Evolutionary conservation across 2,888 invertebrate genomes (phyloP), one percentile per base, ranked within the genome.

Genomic region (Rhamphomyia laevipes): DNA sequence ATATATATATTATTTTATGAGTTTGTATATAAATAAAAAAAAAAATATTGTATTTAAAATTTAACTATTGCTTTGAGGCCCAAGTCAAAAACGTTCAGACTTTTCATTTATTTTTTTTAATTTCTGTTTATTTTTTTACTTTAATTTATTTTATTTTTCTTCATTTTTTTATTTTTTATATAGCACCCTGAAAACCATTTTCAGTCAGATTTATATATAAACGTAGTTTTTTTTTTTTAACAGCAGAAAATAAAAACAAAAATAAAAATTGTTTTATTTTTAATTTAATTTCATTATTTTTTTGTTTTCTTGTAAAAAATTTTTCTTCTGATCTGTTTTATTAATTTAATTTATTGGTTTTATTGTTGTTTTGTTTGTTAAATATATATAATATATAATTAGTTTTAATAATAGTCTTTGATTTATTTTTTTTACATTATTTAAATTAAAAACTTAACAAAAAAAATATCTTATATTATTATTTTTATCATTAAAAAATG

Each of bases 131-230:
- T 11, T 17, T 9, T 16, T 38, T 38, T 38, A 17, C 30, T 48
- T 51, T 33, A 21, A 33, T 38, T 12, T 49, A 41, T 43, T 43
- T 43, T 44, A 30, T 40, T 51, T 42, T 47, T 46, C 42, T 41
- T 50, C 46, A 51, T 49, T 45, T 45, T 45, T 52, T 50, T 50
- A 41, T 51, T 55, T 52, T 54, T 54, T 52, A 49, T 62, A 54
- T 68, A 68, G 69, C 69, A 68, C 69, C 67, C 67, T 68, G 68
- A 68, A 68, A 68, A 68, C 66, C 59, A 64, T 66, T 68, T 67
- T 65, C 67, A 68, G 63, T 64, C 63, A 62, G 62, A 63, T 63
- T 62, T 53, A 42, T 42, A 49, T 53, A 54, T 53, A n/a, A 16
- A n/a, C 35, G 15, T 30, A 43, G 35, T 44, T 44, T 48, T 31